Evolutionary conservation across 2,113 vertebrate species (phyloP), one percentile per base, ranked within the genome.

Genomic region (Bungarus multicinctus): DNA sequence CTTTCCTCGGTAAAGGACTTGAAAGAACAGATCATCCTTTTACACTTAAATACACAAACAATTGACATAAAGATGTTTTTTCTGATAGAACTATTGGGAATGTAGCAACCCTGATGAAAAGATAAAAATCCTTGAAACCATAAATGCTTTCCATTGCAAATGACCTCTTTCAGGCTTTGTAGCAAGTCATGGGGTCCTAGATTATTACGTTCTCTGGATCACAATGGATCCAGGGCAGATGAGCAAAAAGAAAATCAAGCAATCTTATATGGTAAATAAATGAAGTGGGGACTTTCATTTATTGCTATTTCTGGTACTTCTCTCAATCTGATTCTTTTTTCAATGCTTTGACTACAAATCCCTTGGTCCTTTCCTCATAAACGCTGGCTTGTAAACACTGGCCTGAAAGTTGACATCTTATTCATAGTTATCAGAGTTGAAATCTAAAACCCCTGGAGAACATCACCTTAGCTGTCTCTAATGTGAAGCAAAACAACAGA

Each of bases 331-430:
- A 39, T 39, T 34, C 4, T n/a, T 25, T 5, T 20, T 39, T 20
- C 18, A 43, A 8, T 39, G 39, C 18, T 81, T 81, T 81, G 18
- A 39, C 74, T 39, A 81, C 34, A 81, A 3, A 43, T 22, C 43
- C 34, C 34, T 39, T 7, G 3, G 18, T 81, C 74, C 18, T 81
- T 81, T 39, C 6, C 18, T 39, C 18, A 9, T 34, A 22, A 7
- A 74, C 0, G 0, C 18, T 39, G 69, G 18, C 34, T 39, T 81
- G 34, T 20, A n/a, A n/a, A n/a, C n/a, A n/a, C n/a, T n/a, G n/a
- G n/a, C 34, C 34, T 22, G 74, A 34, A 39, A 81, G 34, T 81
- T 81, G 34, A 81, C 39, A 39, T 81, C 34, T 81, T 81, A 43
- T 9, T 81, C 18, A 1, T 81, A 34, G 34, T 81, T 34, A 3